These are phyloP conservation scores for Gymnocypris eckloni DNA, from an alignment of 2,797 vertebrate genomes.

Conservation along the genomic window DNA sequence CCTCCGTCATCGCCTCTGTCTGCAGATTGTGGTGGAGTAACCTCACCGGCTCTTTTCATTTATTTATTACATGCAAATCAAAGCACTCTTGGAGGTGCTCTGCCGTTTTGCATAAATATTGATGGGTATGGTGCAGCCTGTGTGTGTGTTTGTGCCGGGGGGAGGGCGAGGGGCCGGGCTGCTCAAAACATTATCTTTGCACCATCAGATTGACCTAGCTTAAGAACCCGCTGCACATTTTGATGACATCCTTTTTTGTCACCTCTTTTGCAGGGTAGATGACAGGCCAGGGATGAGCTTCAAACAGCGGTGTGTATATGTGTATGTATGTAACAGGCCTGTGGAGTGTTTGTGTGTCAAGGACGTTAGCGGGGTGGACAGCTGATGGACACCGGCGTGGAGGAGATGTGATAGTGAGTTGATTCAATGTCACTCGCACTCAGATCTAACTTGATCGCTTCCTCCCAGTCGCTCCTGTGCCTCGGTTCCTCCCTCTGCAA, in stretches of 20 bases:
- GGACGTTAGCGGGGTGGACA: slow-evolving; percentile 82
- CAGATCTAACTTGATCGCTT: slow-evolving; percentile 76
- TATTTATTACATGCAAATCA: slow-evolving; percentile 83
- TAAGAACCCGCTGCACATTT: slow-evolving; percentile 72
- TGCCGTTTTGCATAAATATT: slow-evolving; percentile 65
- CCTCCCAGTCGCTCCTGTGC: slow-evolving; percentile 71
- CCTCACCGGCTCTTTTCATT: slow-evolving; percentile 76
- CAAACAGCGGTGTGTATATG: slow-evolving; percentile 32
- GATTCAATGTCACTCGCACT: slow-evolving; percentile 87
- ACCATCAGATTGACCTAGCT: slow-evolving; percentile 72
- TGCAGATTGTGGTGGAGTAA: slow-evolving; percentile 66
- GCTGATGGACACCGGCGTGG: slow-evolving; percentile 83
- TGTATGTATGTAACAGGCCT: slow-evolving; percentile 46
- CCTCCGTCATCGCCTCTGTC: slow-evolving; percentile 62
- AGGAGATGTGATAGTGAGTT: slow-evolving; percentile 88
- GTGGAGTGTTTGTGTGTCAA: slow-evolving; percentile 80
- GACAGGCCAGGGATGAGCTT: slow-evolving; percentile 76
- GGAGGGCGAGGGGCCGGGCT: slow-evolving; percentile 38
- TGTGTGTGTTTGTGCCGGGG: slow-evolving; percentile 41
- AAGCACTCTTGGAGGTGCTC: slow-evolving; percentile 62
- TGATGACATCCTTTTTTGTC: slow-evolving; percentile 76
- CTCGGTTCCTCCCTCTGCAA: slow-evolving; percentile 53
- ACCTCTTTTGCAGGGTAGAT: slow-evolving; percentile 75
- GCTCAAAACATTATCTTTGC: slow-evolving; percentile 69
- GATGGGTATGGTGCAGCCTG: slow-evolving; percentile 50